Evolutionary conservation across 2,113 vertebrate genomes (phyloP), one percentile per base, ranked within the genome.

Genomic region (Rallus limicola): DNA sequence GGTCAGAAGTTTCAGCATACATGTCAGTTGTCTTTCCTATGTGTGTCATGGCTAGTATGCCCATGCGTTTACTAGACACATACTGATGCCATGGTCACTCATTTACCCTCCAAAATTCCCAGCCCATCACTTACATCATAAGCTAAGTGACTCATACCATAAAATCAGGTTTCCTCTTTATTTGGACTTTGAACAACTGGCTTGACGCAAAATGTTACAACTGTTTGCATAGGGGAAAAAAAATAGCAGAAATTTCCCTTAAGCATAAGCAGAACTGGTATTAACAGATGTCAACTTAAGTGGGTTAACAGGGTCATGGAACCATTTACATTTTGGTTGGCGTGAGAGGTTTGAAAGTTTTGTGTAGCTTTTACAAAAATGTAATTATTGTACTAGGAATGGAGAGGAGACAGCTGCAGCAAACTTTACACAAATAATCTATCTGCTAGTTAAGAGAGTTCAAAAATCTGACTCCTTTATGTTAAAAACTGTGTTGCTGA

Each of bases 151-250:
- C 36, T 95, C 83, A 69, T 7, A 50, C 59, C 71, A 65, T 52
- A 83, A 94, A 95, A 94, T 81, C 80, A 96, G 59, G 11, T 53
- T 96, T 97, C 91, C 91, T 94, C 88, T 93, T 96, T 91, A 69
- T 86, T 64, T 82, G 72, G 84, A 58, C 56, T 56, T 65, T 90
- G 89, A 95, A 87, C 70, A 93, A 93, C 80, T 86, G 85, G 13
- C 42, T 65, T 94, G 77, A 93, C 82, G 69, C 56, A 89, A 95
- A 70, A 91, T 25, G 64, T 24, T 95, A 82, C 90, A 96, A 97
- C 80, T 89, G 29, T 82, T 93, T 93, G 85, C 74, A 68, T 63
- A 76, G 44, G 48, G 44, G 44, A 19, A 46, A 46, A 46, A 3
- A 88, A 94, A 82, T 76, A 62, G 10, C 28, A 88, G 36, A 12